phyloP scores from a whole-genome alignment of 2,888 invertebrate genomes.

The Dryobotodes eremita region DNA sequence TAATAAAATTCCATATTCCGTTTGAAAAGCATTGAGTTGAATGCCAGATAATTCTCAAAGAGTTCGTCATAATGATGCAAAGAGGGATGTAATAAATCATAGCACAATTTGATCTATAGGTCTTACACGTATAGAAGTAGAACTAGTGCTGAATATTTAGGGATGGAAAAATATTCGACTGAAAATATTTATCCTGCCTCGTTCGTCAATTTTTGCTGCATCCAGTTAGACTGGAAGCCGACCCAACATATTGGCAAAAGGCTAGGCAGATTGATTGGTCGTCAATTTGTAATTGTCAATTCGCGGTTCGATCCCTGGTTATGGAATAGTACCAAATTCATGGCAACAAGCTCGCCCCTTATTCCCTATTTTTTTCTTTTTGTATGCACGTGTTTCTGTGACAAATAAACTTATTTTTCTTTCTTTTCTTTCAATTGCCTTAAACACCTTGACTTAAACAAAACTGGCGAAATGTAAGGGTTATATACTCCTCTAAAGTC shows the following conservation, averaged over 20 bases:
- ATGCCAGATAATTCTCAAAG: conserved; percentile 42
- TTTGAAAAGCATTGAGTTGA: conserved; percentile 4
- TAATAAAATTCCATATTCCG: conserved; percentile 10
- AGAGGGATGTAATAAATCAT: conserved; percentile 14
- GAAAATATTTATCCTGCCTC: not conserved
- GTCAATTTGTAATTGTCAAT: not conserved
- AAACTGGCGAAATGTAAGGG: not conserved
- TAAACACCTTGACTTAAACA: not conserved
- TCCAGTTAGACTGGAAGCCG: not conserved
- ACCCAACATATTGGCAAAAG: not conserved
- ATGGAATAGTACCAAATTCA: not conserved
- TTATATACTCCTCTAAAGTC: not conserved
- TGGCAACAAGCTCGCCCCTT: not conserved
- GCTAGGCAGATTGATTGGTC: not conserved
- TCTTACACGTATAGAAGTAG: not conserved
- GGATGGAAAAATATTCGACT: not conserved
- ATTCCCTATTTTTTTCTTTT: too few species aligned
- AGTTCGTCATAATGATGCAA: conserved; percentile 33
- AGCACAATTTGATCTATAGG: not conserved
- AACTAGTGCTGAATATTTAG: not conserved
- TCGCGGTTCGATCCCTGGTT: not conserved
- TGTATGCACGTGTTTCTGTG: too few species aligned
- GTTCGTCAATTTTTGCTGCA: not conserved
- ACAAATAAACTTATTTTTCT: too few species aligned
- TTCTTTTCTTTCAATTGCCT: not conserved